Percentiles rank a stretch among this genome's conserved stretches.
These are phyloP conservation scores for Heteromurus nitidus DNA, from an alignment of 2,888 invertebrate species.

Conservation along the genomic window DNA sequence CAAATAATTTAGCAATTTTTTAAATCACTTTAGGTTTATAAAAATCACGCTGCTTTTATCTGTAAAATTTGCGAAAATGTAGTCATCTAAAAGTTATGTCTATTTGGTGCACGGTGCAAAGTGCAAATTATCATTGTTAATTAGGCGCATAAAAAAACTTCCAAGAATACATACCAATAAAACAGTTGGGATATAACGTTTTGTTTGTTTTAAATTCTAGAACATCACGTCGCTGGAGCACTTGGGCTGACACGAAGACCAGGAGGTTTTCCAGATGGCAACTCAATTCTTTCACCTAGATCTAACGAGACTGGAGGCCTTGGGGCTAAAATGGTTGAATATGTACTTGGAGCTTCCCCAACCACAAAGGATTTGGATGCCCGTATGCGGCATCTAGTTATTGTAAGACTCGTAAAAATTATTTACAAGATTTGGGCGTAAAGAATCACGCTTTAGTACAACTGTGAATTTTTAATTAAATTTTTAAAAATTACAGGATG, in stretches of 20 bases:
- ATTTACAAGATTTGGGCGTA: too few relatives aligned
- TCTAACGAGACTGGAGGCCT: constrained; percentile 87
- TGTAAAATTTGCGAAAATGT: too few relatives aligned
- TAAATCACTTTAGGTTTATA: too few relatives aligned
- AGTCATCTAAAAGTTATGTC: too few relatives aligned
- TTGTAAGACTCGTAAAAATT: constrained; percentile 77
- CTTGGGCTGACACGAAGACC: constrained; percentile 73
- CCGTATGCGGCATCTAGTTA: constrained; percentile 81
- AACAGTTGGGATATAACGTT: too few relatives aligned
- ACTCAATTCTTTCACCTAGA: constrained; percentile 83
- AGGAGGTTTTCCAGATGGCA: constrained; percentile 74
- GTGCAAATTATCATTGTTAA: too few relatives aligned
- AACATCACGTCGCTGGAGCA: constrained; percentile 72
- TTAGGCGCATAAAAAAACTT: too few relatives aligned
- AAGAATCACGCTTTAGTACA: neutral
- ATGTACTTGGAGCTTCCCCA: constrained; percentile 94
- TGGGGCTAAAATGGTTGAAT: constrained; percentile 98
- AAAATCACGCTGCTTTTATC: too few relatives aligned
- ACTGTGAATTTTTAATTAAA: neutral
- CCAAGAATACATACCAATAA: too few relatives aligned
- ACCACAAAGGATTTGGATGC: constrained; percentile 86
- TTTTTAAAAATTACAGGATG: constrained; percentile 63
- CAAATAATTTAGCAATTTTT: too few relatives aligned
- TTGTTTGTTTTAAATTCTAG: too few relatives aligned
- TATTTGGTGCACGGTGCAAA: too few relatives aligned